Conservation (phyloP, 2,113 vertebrate genomes). For the Uria aalge region DNA sequence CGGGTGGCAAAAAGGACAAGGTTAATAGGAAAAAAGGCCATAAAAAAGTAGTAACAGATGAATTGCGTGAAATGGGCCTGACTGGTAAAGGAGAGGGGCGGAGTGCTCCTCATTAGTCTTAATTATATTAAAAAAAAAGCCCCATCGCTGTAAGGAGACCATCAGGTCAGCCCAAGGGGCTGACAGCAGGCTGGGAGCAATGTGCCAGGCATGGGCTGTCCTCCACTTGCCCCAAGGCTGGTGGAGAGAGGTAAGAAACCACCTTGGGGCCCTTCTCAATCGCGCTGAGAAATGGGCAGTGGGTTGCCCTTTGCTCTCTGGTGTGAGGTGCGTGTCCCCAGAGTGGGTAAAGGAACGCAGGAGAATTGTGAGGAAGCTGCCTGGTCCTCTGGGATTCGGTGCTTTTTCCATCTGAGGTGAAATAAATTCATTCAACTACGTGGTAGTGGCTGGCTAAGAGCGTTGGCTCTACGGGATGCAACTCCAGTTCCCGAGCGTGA, state of each 20-base stretch:
- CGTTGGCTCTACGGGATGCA: rapidly evolving
- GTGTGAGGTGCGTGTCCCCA: neutral
- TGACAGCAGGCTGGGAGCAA: neutral
- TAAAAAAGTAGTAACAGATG: neutral
- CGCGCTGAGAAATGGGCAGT: neutral
- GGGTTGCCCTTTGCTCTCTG: neutral
- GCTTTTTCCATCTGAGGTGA: neutral
- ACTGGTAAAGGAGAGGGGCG: neutral
- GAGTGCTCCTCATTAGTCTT: neutral
- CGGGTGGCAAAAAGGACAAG: neutral
- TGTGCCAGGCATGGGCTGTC: rapidly evolving
- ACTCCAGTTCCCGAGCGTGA: neutral
- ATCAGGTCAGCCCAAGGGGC: neutral
- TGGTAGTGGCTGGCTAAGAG: neutral
- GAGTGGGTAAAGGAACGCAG: neutral
- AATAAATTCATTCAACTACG: neutral
- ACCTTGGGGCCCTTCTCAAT: neutral
- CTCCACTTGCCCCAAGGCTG: neutral
- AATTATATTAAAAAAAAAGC: neutral
- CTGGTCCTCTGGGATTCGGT: neutral
- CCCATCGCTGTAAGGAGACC: neutral
- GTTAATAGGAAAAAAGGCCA: neutral
- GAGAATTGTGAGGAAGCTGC: neutral
- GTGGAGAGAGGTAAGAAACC: neutral
- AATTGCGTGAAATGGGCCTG: neutral